Percentiles rank a stretch among this genome's conserved stretches.
phyloP scores from a whole-genome alignment of 2,113 vertebrate species.

The Hippolais icterina region DNA sequence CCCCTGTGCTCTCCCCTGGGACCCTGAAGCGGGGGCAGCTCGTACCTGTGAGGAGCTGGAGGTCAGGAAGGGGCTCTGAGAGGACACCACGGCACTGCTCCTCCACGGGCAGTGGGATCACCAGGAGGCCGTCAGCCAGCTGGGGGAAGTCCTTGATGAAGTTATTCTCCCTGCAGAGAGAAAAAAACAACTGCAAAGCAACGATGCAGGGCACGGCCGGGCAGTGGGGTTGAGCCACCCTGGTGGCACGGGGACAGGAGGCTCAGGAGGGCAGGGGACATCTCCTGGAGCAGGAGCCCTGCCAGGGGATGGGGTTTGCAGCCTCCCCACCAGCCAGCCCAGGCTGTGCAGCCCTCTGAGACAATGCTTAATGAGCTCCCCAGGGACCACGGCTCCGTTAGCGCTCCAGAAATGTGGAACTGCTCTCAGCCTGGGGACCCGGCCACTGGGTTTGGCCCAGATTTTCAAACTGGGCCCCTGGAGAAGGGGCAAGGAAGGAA shows the following conservation, averaged over 20 bases:
- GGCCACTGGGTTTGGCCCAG: background rate
- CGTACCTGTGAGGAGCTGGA: conserved; percentile 91
- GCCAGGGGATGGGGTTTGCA: background rate
- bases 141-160: conserved; percentile 99
- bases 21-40: background rate
- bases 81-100: conserved; percentile 95
- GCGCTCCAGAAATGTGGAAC: rapidly evolving
- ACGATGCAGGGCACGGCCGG: background rate
- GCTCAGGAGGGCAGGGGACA: background rate
- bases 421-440: background rate
- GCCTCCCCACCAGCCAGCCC: background rate
- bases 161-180: conserved; percentile 91
- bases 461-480: background rate
- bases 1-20: rapidly evolving
- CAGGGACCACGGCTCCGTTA: rapidly evolving
- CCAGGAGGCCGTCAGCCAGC: conserved; percentile 92
- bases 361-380: background rate
- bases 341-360: background rate
- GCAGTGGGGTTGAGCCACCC: background rate
- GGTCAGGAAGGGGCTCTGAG: conserved; percentile 91
- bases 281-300: background rate
- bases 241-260: rapidly evolving
- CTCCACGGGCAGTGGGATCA: conserved; percentile 94
- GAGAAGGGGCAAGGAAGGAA: background rate
- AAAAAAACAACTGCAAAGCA: conserved; percentile 61